Conservation (phyloP, 2,113 vertebrate species). For the Otis tarda region DNA sequence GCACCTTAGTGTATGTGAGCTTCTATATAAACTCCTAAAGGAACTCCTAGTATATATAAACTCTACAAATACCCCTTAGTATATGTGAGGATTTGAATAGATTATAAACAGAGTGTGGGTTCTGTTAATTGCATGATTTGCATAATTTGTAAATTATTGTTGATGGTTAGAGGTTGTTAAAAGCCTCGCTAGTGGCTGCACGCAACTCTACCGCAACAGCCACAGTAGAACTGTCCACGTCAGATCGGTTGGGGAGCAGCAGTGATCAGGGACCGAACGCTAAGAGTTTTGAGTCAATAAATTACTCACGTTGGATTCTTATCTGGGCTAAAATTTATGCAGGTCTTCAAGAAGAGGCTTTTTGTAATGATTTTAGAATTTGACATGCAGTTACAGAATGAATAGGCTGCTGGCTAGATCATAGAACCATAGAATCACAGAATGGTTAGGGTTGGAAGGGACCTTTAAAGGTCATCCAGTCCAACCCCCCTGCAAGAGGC, state of each 20-base stretch:
- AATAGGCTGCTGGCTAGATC: neutral
- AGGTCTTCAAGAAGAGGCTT: neutral
- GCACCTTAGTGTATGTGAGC: neutral
- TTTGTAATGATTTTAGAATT: neutral
- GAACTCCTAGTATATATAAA: neutral
- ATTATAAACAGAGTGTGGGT: neutral
- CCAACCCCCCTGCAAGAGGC: no score
- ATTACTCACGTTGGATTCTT: neutral
- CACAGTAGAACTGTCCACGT: neutral
- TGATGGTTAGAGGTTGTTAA: neutral
- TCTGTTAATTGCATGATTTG: neutral
- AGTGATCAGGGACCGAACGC: neutral
- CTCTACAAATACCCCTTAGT: neutral
- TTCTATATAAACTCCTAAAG: neutral
- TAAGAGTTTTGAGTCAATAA: neutral
- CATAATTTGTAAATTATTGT: neutral
- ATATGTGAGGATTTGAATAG: neutral
- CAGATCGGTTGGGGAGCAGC: neutral
- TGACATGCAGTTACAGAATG: neutral
- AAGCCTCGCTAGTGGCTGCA: neutral
- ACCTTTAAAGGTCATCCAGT: no score
- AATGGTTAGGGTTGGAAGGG: no score
- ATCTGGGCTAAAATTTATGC: neutral
- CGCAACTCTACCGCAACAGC: accelerated
- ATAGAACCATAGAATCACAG: no score